These are phyloP conservation scores for Panthera uncia DNA, from an alignment of 2,113 vertebrate genomes.

Conservation along the genomic window DNA sequence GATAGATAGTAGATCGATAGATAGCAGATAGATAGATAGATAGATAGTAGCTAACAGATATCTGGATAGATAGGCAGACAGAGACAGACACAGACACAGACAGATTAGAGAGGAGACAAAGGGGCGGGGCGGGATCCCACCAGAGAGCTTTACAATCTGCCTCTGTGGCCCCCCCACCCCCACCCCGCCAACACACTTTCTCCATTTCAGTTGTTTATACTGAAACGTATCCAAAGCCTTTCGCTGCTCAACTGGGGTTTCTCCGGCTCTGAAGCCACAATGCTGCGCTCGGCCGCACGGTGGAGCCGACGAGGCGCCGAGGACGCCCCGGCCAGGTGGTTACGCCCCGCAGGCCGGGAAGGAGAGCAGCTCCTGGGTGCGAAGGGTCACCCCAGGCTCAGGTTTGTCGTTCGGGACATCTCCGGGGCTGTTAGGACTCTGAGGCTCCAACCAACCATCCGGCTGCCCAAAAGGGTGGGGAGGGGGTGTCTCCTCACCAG, in stretches of 20 bases:
- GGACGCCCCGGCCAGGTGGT: neutral
- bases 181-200: neutral
- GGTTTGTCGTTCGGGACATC: neutral
- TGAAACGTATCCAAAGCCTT: neutral
- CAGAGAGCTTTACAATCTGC: neutral
- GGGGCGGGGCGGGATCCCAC: neutral
- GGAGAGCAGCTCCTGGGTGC: rapidly evolving
- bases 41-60: too few species aligned
- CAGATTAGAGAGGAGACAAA: neutral
- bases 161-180: neutral
- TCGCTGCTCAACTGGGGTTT: rapidly evolving
- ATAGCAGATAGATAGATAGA: too few species aligned
- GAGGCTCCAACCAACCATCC: neutral
- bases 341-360: rapidly evolving
- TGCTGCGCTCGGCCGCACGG: neutral
- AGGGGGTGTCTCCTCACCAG: neutral
- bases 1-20: neutral
- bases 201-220: neutral
- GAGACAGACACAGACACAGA: too few species aligned
- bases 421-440: too few species aligned
- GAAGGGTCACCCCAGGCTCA: neutral
- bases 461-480: neutral
- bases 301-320: neutral
- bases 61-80: neutral
- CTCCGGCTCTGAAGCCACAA: neutral